Conservation (phyloP, 2,888 invertebrate genomes). For the Netelia melanura region DNA sequence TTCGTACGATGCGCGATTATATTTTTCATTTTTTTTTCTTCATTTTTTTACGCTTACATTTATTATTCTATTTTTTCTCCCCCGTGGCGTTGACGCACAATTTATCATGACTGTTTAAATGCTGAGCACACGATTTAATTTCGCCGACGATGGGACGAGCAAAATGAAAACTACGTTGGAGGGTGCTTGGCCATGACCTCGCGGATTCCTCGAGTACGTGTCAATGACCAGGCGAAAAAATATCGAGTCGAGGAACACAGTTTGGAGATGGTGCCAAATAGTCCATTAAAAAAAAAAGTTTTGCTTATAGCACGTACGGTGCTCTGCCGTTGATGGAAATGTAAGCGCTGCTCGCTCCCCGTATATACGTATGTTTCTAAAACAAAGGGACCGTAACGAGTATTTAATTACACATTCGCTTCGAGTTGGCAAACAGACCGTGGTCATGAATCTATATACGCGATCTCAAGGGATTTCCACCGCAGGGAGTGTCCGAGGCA, state of each 20-base stretch:
- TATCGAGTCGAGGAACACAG: not conserved
- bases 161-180: not conserved
- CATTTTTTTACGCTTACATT: not conserved
- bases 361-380: not conserved
- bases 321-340: too few relatives aligned
- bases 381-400: conserved; percentile 52
- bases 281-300: conserved; percentile 1
- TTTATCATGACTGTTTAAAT: conserved; percentile 9
- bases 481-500: conserved; percentile 58
- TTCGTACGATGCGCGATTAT: not conserved
- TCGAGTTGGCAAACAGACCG: conserved; percentile 37
- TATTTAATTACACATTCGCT: conserved; percentile 55
- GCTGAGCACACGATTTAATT: not conserved
- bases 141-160: not conserved
- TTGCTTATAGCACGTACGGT: not conserved
- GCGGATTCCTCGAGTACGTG: not conserved
- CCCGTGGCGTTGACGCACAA: not conserved
- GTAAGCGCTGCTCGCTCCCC: not conserved
- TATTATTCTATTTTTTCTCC: not conserved
- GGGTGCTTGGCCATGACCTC: conserved; percentile 8
- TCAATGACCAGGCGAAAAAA: conserved; percentile 32
- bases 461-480: conserved; percentile 57
- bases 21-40: not conserved
- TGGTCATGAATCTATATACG: conserved; percentile 35
- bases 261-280: not conserved